Conservation (phyloP, 2,888 invertebrate genomes). For the Agelastica alni region DNA sequence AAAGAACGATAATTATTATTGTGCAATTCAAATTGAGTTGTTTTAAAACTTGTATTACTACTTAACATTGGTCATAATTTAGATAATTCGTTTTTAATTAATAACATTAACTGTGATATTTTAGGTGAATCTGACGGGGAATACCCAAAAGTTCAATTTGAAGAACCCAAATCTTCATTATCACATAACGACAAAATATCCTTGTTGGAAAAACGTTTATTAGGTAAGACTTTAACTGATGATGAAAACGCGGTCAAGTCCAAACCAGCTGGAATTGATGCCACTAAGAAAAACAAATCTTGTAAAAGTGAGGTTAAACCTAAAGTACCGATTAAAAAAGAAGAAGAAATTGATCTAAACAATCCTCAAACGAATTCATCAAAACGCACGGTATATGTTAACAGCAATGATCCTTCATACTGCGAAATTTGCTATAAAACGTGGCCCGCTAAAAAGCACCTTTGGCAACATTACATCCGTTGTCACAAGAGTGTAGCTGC, state of each 20-base stretch:
- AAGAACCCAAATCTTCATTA: slow-evolving; percentile 27
- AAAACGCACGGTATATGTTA: slow-evolving; percentile 61
- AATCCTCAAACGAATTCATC: slow-evolving; percentile 47
- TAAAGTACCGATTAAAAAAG: slow-evolving; percentile 19
- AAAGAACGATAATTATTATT: too few species aligned
- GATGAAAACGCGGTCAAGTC: slow-evolving; percentile 26
- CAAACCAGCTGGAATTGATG: background rate
- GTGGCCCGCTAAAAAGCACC: slow-evolving; percentile 65
- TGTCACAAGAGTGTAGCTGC: slow-evolving; percentile 63
- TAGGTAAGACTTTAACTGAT: slow-evolving; percentile 41
- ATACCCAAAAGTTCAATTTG: slow-evolving; percentile 21
- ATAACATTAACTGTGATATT: background rate
- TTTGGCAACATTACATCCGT: slow-evolving; percentile 64
- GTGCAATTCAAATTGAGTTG: too few species aligned
- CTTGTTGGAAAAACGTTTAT: slow-evolving; percentile 49
- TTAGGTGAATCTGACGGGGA: slow-evolving; percentile 12
- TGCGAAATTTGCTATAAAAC: slow-evolving; percentile 65
- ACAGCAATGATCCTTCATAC: slow-evolving; percentile 55
- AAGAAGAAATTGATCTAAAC: slow-evolving; percentile 30
- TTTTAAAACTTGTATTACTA: too few species aligned
- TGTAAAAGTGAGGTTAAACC: slow-evolving; percentile 8
- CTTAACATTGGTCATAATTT: too few species aligned
- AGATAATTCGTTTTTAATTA: too few species aligned
- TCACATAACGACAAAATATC: slow-evolving; percentile 43
- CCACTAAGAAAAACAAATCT: slow-evolving; percentile 8